Percentiles rank a stretch among this genome's conserved stretches.
Evolutionary conservation across 37 sponge, comb jelly and placozoan genomes (phyloP).

Genomic region (Chondrosia reniformis): DNA sequence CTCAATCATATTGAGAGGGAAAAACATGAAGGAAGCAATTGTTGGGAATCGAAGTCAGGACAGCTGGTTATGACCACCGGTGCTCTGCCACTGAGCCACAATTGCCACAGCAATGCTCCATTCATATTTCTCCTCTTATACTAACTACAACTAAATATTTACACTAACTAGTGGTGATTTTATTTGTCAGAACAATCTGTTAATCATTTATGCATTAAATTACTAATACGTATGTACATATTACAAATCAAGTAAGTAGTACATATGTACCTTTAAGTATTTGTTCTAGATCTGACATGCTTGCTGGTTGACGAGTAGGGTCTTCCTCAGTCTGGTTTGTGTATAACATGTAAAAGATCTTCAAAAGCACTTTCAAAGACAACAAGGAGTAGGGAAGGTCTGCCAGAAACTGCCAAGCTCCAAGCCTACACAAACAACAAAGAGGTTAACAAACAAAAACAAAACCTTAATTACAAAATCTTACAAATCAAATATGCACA

Average conservation of each 20-base stretch:
- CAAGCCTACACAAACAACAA: conserved; percentile 42
- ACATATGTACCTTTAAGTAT: conserved; percentile 46
- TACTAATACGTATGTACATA: too few relatives aligned
- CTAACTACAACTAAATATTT: too few relatives aligned
- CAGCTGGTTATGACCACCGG: too few relatives aligned
- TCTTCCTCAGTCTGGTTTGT: conserved; percentile 38
- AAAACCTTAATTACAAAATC: conserved; percentile 5
- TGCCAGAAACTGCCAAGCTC: conserved; percentile 97
- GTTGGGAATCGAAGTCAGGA: too few relatives aligned
- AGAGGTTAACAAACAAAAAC: background rate
- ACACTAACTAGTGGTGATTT: too few relatives aligned
- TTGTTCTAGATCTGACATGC: conserved; percentile 35
- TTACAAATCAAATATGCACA: background rate
- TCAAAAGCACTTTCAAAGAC: conserved; percentile 74
- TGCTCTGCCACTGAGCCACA: too few relatives aligned
- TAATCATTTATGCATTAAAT: too few relatives aligned
- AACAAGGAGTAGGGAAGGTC: conserved; percentile 89
- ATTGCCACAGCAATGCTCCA: too few relatives aligned
- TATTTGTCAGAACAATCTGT: too few relatives aligned
- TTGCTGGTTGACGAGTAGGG: background rate
- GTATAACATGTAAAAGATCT: conserved; percentile 86
- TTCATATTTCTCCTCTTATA: too few relatives aligned
- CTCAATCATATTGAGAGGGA: background rate
- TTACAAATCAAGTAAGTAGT: too few relatives aligned
- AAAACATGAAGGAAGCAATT: background rate